Base-by-base conservation (phyloP, 2,888 invertebrate species). In the Oscheius myriophilus region DNA sequence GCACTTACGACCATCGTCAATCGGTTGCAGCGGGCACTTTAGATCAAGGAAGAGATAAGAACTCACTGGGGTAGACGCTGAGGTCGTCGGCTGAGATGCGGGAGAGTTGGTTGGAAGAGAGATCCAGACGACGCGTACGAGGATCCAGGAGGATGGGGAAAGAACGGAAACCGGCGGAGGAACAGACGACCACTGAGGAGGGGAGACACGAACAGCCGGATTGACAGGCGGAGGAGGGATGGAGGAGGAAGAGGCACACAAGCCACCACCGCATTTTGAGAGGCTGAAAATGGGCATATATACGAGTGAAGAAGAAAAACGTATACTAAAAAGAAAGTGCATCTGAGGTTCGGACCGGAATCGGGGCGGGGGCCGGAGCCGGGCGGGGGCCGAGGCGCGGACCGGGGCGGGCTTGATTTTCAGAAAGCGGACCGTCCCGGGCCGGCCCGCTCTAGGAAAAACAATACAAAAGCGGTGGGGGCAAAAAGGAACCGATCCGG, bases 51-150 rank as follows among this genome's bases (percentile, higher is more conserved):
- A 16, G 21, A 11, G 21, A 52, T 41, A 59, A 46, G 39, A 45
- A 78, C 77, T 75, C 70, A 78, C 77, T 75, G 54, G 77, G 77
- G 63, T 78, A 78, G 39, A 78, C 69, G 39, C 75, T 69, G 55
- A 78, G 65, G 52, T 78, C 75, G 55, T 78, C 77, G 59, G 72
- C 68, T 14, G 71, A 70, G 12, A 78, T 25, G 26, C 73, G 68
- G 45, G 69, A 57, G 49, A 78, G 73, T 33, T 65, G 57, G 53
- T 78, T 78, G 45, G 69, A 61, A 1, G 77, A 75, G 4, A 78
- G 62, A 25, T 78, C 75, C 41, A 78, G 67, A 3, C 70, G 58
- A 2, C 69, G 70, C 0, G 72, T 78, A 33, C 77, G 53, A 1
- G 77, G 77, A 58, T 78, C 77, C 52, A 78, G 65, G 12, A 78